Evolutionary conservation across 2,888 invertebrate species (phyloP), one percentile per base, ranked within the genome.

Genomic region (Diarsia brunnea): DNA sequence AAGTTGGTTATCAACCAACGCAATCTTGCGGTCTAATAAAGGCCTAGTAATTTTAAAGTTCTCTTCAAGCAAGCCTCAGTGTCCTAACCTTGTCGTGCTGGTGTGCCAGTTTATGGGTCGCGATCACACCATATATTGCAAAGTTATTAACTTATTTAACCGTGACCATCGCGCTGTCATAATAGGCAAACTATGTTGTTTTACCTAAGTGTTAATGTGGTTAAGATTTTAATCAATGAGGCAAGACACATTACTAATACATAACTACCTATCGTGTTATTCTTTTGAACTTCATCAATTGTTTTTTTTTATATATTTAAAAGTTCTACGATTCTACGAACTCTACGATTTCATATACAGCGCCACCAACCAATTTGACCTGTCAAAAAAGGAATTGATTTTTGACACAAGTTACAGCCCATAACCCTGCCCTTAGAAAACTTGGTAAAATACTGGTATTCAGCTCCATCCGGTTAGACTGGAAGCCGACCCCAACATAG

Each of bases 331-430:
- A 31, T 31, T 24, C 19, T 75, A 4, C 31, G 31, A 31, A 31
- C 1, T 75, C 10, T 31, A n/a, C 12, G 21, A 24, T 63, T 53
- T 12, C 16, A 27, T n/a, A n/a, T n/a, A 58, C 69, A 70, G 71
- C 47, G 47, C 53, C 19, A 63, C 43, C n/a, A 27, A 53, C 14
- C 3, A 53, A 24, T 53, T 68, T 31, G 49, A 24, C 19, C 16
- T 8, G 69, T 38, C 12, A 68, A 75, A 51, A 45, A 10, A 45
- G 16, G 24, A 75, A 58, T 27, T 16, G 31, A 1, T 49, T 58
- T 71, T 21, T 58, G 27, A 31, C 27, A 63, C 14, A 51, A 14
- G 14, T 38, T 2, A 58, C 55, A 43, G 27, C n/a, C 19, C 31
- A n/a, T 21, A 16, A 3, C 12, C 27, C 47, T 49, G 45, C 31